Percentiles rank a stretch among this genome's conserved stretches.
phyloP scores from a whole-genome alignment of 2,797 vertebrate species.

The Poecilia gillii region DNA sequence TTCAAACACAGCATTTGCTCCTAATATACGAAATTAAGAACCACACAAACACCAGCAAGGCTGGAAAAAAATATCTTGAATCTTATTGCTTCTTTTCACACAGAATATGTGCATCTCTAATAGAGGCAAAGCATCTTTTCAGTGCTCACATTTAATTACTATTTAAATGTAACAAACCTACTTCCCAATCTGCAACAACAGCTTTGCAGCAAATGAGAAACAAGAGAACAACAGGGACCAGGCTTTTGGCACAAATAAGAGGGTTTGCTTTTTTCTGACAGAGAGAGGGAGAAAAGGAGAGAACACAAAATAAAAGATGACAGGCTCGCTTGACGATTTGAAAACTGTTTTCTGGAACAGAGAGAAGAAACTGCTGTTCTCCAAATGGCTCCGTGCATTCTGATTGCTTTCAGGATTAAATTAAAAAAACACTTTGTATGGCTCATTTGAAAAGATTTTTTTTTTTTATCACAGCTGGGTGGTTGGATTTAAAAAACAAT shows the following conservation, averaged over 20 bases:
- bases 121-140: not conserved
- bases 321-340: constrained; percentile 28
- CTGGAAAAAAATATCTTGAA: not conserved
- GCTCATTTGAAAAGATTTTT: constrained; percentile 14
- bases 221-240: constrained; percentile 9
- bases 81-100: not conserved
- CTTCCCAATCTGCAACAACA: constrained; percentile 15
- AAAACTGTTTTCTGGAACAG: constrained; percentile 13
- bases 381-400: constrained; percentile 30
- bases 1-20: not conserved
- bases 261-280: constrained; percentile 24
- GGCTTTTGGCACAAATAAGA: constrained; percentile 17
- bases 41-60: not conserved
- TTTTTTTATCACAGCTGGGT: constrained; percentile 10
- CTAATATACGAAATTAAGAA: not conserved
- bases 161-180: not conserved
- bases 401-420: constrained; percentile 19
- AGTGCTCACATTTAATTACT: not conserved
- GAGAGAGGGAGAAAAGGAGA: constrained; percentile 7
- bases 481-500: constrained; percentile 8
- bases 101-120: not conserved
- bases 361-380: constrained; percentile 33
- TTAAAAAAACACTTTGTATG: constrained; percentile 21
- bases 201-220: constrained; percentile 1
- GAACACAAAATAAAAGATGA: constrained; percentile 40